A percentile compares a stretch with the other conserved stretches of the same genome.
Evolutionary conservation across 2,113 vertebrate genomes (phyloP).

Genomic region (Rhineura floridana): DNA sequence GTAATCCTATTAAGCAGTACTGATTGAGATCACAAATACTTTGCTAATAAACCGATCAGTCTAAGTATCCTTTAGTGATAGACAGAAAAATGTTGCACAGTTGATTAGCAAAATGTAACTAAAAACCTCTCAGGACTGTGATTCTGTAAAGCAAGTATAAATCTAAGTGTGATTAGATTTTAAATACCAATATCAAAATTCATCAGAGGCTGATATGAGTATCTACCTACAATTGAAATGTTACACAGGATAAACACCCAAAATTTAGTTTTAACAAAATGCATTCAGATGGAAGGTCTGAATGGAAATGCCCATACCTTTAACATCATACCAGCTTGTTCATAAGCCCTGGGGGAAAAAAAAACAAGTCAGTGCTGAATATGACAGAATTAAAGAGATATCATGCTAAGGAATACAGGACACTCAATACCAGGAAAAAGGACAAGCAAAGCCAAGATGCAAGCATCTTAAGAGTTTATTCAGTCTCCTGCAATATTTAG

Average conservation of each 20-base stretch:
- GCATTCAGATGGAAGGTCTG: neutral
- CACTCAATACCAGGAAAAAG: neutral
- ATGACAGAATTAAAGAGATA: conserved; percentile 6
- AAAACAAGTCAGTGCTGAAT: neutral
- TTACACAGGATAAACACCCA: neutral
- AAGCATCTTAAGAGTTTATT: neutral
- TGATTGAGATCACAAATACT: neutral
- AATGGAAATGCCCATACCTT: conserved; percentile 78
- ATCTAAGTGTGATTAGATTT: neutral
- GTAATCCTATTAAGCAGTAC: neutral
- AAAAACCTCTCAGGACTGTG: neutral
- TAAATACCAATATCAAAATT: neutral
- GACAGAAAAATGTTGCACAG: neutral
- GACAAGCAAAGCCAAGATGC: neutral
- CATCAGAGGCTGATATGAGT: neutral
- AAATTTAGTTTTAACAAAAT: neutral
- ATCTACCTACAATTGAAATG: conserved; percentile 6
- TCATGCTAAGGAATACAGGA: neutral
- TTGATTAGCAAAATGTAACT: neutral
- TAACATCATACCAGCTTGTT: conserved; percentile 98
- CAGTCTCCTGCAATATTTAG: neutral
- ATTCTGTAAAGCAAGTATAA: neutral
- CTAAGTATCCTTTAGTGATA: neutral
- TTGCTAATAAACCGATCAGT: neutral
- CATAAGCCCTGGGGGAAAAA: conserved; percentile 85